Evolutionary conservation across 2,797 vertebrate species (phyloP), one percentile per base, ranked within the genome.

Genomic region (Paratrypauchen microcephalus): DNA sequence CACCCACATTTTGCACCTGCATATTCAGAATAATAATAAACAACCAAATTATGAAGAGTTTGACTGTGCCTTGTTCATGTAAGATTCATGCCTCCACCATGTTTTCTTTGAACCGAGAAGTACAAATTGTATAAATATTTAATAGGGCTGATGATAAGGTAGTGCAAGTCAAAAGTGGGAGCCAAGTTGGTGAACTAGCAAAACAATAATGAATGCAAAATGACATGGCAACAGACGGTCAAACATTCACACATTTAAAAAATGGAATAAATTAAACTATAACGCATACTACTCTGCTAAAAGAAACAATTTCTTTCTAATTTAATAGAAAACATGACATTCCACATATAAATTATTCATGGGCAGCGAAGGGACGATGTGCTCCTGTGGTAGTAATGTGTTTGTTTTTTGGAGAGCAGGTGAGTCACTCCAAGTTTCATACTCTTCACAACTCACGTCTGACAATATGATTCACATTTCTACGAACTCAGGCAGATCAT

Each of bases 351-450:
- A 45, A 63, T 63, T 9, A 24, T 24, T 63, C n/a, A 45, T 41
- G 24, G 19, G 30, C 19, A 36, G 32, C 15, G 32, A 19, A 59
- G 57, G 16, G 57, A 61, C 59, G 21, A 24, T 7, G 21, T 63
- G 39, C 39, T 63, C 59, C 30, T 60, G 59, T 61, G n/a, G 41
- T 62, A 41, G n/a, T 63, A 47, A 63, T 47, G 61, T 63, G 39
- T 63, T 63, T 63, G 61, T 45, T 26, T 63, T 7, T 5, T 11
- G 39, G 6, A 63, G 39, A 45, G 61, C 41, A 63, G 39, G 61
- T 63, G 61, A 63, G 61, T 63, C 39, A 63, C 61, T 45, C 60
- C 30, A 12, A 39, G 23, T 21, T 15, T 21, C 39, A 47, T 12
- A 61, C 59, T 36, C 58, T 39, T 60, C 15, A 60, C 58, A 41